A percentile compares a stretch with the other conserved stretches of the same genome.
Conservation (phyloP, 2,888 invertebrate genomes). For the Lycocerus yunnanus region DNA sequence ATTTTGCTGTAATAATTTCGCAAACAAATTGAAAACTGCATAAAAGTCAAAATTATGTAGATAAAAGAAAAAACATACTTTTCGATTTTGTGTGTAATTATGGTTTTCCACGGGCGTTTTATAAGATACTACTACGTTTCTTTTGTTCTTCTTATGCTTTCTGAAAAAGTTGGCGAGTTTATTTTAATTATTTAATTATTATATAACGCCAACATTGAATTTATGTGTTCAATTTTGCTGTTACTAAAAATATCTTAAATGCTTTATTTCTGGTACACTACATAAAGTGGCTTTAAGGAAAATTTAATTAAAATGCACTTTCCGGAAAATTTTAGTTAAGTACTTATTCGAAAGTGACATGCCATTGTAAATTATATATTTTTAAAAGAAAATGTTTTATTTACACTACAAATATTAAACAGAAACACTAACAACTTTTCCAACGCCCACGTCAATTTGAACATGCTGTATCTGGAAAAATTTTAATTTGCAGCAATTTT, state of each 20-base stretch:
- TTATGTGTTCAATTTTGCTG: neutral
- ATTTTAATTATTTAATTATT: neutral
- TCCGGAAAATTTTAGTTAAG: neutral
- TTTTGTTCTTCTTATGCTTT: neutral
- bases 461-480: neutral
- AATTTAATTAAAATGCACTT: neutral
- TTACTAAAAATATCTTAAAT: neutral
- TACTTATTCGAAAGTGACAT: neutral
- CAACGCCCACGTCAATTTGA: neutral
- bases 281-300: neutral
- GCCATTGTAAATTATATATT: neutral
- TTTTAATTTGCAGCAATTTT: neutral
- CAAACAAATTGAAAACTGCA: no score
- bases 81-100: no score
- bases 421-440: no score
- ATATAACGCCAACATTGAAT: neutral
- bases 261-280: neutral
- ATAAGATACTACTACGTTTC: neutral
- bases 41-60: no score
- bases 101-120: no score
- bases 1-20: no score
- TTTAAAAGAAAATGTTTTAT: neutral
- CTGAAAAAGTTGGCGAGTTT: neutral
- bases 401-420: neutral
- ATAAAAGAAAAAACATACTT: no score